Base-by-base conservation (phyloP, 2,797 vertebrate genomes). In the Lepus oiostolus region DNA sequence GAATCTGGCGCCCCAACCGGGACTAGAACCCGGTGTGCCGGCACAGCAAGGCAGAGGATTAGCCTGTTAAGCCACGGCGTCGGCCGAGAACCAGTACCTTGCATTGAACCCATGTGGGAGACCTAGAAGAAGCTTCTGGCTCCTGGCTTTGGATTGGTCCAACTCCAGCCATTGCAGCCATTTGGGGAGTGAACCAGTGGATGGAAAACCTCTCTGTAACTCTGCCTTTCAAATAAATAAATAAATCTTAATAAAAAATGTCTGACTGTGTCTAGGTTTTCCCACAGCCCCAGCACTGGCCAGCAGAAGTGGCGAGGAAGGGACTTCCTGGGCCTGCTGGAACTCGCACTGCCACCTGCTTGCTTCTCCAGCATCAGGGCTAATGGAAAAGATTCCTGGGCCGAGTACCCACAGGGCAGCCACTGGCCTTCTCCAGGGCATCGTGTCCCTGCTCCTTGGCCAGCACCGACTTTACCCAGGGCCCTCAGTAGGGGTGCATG, bases 231-330 rank as follows among this genome's bases (percentile, higher is more conserved):
- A 42, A 42, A 42, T 42, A 42, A 42, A 42, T 42, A 42, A 42
- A 42, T 42, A 42, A 42, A 42, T 42, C 42, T 42, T 42, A 42
- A 42, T 42, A 9, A 42, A n/a, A 70, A 65, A 21, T 35, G 75
- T 85, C 63, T 85, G 52, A 50, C 58, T 80, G 19, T 80, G 62
- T 88, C 94, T 91, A 70, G 68, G 22, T 87, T 93, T 93, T 81
- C 14, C 67, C 42, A 30, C 50, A 70, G 89, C 42, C 68, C 50
- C 47, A 82, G 67, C 38, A 79, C 21, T 47, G 85, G 60, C 52
- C 63, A 94, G 76, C 82, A 70, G 74, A 87, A 79, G n/a, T 72
- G 67, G 60, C 65, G 28, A 11, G 30, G 58, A 72, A 87, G 28
- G 52, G 70, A 62, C 60, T 87, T 85, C 52, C 82, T 88, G 65